Evolutionary conservation across 2,113 vertebrate genomes (phyloP).

Genomic region (Ginglymostoma cirratum): DNA sequence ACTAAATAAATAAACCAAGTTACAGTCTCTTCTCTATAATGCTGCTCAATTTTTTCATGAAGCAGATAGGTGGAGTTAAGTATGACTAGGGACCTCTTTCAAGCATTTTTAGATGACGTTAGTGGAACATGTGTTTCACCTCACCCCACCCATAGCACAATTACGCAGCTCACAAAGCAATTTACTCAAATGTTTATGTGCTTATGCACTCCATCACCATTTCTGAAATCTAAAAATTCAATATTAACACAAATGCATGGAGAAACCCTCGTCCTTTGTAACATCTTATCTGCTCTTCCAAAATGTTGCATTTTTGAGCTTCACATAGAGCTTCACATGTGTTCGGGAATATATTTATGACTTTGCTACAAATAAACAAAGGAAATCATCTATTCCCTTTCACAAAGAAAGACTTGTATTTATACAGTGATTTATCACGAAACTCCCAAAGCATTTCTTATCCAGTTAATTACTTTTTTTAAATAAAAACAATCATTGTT

Average conservation of each 20-base stretch:
- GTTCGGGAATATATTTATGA: not conserved
- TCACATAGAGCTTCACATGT: not conserved
- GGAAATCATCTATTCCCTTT: not conserved
- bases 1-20: not conserved
- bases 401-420: not conserved
- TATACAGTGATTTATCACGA: not conserved
- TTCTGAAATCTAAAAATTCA: not conserved
- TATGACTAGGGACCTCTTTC: not conserved
- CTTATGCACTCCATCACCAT: not conserved
- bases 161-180: too few species aligned
- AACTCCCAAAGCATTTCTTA: not conserved
- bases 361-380: not conserved
- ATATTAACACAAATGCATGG: not conserved
- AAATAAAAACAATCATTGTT: not conserved
- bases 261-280: not conserved
- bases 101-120: not conserved
- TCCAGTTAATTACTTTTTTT: not conserved
- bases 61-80: not conserved
- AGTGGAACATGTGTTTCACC: not conserved
- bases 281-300: not conserved
- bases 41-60: not conserved
- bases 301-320: not conserved
- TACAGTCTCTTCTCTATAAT: not conserved
- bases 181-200: not conserved
- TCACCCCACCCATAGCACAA: not conserved